phyloP scores from a whole-genome alignment of 1,140 invertebrate genomes.

The Oryctes rhinoceros region DNA sequence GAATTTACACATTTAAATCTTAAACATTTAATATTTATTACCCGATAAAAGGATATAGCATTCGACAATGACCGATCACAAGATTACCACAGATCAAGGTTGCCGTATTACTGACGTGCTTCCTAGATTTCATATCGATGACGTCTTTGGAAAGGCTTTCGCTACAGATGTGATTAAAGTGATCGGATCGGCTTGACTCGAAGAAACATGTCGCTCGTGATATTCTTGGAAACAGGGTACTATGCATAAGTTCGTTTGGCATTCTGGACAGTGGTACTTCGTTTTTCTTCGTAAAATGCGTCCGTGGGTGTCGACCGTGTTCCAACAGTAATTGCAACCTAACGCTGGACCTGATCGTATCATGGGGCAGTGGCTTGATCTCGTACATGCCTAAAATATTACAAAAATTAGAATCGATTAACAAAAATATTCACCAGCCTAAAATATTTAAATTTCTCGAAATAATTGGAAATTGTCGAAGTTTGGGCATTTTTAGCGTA shows the following conservation, averaged over 20 bases:
- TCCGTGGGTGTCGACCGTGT: conserved; percentile 81
- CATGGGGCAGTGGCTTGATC: conserved; percentile 77
- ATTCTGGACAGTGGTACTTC: conserved; percentile 88
- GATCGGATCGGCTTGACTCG: conserved; percentile 53
- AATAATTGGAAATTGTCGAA: no score
- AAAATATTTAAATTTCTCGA: neutral
- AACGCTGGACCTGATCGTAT: conserved; percentile 80
- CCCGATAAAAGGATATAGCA: conserved; percentile 61
- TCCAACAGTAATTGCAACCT: conserved; percentile 87
- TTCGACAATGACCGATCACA: conserved; percentile 78
- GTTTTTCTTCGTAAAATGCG: conserved; percentile 83
- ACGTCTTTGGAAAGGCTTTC: conserved; percentile 62
- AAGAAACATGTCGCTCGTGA: conserved; percentile 66
- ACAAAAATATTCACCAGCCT: neutral
- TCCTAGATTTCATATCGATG: conserved; percentile 61
- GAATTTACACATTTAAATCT: conserved; percentile 28
- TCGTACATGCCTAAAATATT: conserved; percentile 54
- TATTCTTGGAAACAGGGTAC: conserved; percentile 87
- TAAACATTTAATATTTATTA: conserved; percentile 12
- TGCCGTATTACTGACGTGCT: conserved; percentile 84
- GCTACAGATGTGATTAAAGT: conserved; percentile 56
- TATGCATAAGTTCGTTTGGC: conserved; percentile 85
- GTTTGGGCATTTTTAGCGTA: no score
- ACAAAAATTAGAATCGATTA: neutral
- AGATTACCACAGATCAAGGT: conserved; percentile 40